Evolutionary conservation across 2,888 invertebrate species (phyloP).

Genomic region (Hypselothyrea guttata): DNA sequence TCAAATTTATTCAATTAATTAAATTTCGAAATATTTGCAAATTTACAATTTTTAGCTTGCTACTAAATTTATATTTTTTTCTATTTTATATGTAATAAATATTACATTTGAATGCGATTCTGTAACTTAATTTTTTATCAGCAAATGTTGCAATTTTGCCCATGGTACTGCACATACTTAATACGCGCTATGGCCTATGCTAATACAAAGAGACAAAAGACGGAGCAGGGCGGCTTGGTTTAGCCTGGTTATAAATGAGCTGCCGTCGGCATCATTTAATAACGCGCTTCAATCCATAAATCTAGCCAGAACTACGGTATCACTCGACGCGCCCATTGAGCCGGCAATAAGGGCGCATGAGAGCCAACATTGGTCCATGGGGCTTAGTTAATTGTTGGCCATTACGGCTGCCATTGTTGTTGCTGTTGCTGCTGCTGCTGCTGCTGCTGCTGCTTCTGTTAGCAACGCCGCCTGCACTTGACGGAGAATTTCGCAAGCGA

Average conservation of each 20-base stretch:
- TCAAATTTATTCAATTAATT: no score
- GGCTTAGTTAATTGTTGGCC: conserved; percentile 4
- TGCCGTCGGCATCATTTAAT: conserved; percentile 60
- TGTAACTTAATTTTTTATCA: no score
- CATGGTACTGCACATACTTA: neutral
- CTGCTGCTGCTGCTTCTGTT: conserved; percentile 1
- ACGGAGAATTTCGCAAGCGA: conserved; percentile 62
- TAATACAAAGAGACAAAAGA: conserved; percentile 14
- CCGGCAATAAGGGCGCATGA: conserved; percentile 30
- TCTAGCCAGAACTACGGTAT: conserved; percentile 37
- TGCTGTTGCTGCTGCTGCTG: neutral
- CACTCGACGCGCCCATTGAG: conserved; percentile 53
- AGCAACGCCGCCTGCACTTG: conserved; percentile 51
- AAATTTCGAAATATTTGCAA: no score
- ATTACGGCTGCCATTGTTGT: conserved; percentile 1
- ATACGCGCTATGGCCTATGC: conserved; percentile 8
- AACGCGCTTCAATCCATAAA: conserved; percentile 60
- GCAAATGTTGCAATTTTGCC: no score
- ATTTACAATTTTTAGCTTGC: no score
- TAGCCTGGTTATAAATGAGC: conserved; percentile 51
- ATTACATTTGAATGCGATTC: no score
- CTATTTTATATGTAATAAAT: no score
- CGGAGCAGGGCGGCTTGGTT: neutral
- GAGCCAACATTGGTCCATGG: neutral
- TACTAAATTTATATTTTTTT: no score